Evolutionary conservation across 2,113 vertebrate species (phyloP).

Genomic region (Variabilichromis moorii): DNA sequence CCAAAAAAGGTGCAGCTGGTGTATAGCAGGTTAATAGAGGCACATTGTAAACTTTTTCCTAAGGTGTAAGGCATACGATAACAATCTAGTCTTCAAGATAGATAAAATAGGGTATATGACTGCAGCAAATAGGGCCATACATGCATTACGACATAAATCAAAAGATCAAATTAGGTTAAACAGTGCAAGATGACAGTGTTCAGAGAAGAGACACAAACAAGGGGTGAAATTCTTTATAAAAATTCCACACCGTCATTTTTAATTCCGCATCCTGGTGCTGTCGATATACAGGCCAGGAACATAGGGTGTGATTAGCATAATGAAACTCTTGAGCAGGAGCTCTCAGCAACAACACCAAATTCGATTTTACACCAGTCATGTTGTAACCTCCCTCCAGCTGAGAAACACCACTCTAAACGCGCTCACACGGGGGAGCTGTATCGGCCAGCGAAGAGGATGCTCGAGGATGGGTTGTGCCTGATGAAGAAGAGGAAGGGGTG

Average conservation of each 20-base stretch:
- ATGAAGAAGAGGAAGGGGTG: conserved; percentile 92
- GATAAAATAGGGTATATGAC: not conserved
- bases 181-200: not conserved
- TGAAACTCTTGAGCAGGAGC: not conserved
- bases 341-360: not conserved
- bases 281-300: not conserved
- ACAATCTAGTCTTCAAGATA: not conserved
- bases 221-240: not conserved
- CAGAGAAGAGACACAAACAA: not conserved
- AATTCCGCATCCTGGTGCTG: not conserved
- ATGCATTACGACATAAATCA: not conserved
- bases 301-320: not conserved
- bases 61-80: not conserved
- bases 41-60: not conserved
- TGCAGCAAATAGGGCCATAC: not conserved
- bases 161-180: not conserved
- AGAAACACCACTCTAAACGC: not conserved
- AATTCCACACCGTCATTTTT: not conserved
- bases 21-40: not conserved
- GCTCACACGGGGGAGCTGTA: conserved; percentile 70
- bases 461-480: conserved; percentile 72
- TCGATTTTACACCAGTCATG: not conserved
- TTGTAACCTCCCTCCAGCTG: not conserved
- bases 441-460: conserved; percentile 78
- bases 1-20: not conserved